Evolutionary conservation across 2,797 vertebrate species (phyloP).

Genomic region (Manis crassicaudata): DNA sequence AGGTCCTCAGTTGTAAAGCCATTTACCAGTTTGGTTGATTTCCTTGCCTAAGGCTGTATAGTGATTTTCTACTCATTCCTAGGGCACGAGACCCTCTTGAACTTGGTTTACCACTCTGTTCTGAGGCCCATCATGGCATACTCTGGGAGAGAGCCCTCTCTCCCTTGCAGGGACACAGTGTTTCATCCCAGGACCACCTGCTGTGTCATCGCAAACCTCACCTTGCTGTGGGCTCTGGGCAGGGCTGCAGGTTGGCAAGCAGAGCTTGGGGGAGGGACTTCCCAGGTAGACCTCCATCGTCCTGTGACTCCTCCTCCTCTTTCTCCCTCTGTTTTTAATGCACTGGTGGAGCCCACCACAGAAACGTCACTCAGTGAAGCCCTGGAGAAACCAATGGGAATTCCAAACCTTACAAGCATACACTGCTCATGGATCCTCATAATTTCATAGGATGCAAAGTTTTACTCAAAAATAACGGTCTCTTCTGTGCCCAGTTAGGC

Average conservation of each 20-base stretch:
- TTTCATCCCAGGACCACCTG: not conserved
- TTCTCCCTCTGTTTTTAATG: not conserved
- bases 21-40: not conserved
- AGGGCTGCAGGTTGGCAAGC: not conserved
- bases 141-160: not conserved
- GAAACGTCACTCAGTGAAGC: not conserved
- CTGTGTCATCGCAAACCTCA: not conserved
- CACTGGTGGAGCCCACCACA: not conserved
- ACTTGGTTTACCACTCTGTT: not conserved
- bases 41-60: not conserved
- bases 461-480: not conserved
- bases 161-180: not conserved
- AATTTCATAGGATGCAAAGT: not conserved
- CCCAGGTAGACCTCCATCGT: not conserved
- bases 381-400: not conserved
- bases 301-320: not conserved
- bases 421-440: rapidly evolving
- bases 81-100: not conserved
- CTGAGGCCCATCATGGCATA: rapidly evolving
- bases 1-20: not conserved
- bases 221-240: not conserved
- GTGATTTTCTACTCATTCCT: not conserved
- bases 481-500: not conserved
- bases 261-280: not conserved
- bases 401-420: not conserved